Evolutionary conservation across 2,888 invertebrate genomes (phyloP).

Genomic region (Sialis lutaria): DNA sequence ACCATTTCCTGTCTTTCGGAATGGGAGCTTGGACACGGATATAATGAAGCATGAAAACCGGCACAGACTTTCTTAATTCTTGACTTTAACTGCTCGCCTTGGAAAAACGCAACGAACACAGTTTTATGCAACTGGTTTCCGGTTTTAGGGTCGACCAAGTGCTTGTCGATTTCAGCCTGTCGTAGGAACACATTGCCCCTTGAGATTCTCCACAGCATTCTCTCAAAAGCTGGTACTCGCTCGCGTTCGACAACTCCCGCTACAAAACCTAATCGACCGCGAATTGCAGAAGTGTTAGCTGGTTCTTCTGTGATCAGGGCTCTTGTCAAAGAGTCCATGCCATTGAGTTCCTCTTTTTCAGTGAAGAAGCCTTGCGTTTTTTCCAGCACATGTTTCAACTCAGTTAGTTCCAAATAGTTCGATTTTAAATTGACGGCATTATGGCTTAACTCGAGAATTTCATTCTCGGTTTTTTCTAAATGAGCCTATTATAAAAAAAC

Average conservation of each 20-base stretch:
- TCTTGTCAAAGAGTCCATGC: slow-evolving; percentile 43
- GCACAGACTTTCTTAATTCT: slow-evolving; percentile 87
- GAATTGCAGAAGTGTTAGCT: slow-evolving; percentile 18
- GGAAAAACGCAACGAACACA: slow-evolving; percentile 77
- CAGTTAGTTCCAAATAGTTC: slow-evolving; percentile 81
- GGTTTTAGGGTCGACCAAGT: slow-evolving; percentile 68
- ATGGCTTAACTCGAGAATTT: slow-evolving; percentile 81
- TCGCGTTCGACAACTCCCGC: slow-evolving; percentile 86
- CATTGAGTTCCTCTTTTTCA: slow-evolving; percentile 56
- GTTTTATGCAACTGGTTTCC: slow-evolving; percentile 78
- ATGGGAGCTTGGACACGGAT: slow-evolving; percentile 79
- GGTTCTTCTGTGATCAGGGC: slow-evolving; percentile 34
- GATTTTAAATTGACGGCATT: slow-evolving; percentile 85
- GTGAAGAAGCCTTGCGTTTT: slow-evolving; percentile 84
- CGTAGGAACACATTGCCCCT: slow-evolving; percentile 81
- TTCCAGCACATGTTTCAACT: slow-evolving; percentile 77
- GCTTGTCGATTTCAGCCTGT: slow-evolving; percentile 67
- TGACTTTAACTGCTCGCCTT: slow-evolving; percentile 82
- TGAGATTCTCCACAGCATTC: slow-evolving; percentile 87
- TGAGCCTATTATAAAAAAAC: slow-evolving; percentile 40
- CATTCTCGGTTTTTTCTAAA: slow-evolving; percentile 89
- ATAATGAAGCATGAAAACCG: slow-evolving; percentile 82
- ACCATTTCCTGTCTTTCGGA: slow-evolving; percentile 78
- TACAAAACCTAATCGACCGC: slow-evolving; percentile 56
- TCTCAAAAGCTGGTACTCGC: slow-evolving; percentile 74